phyloP scores from a whole-genome alignment of 1,140 invertebrate genomes.

The Rhagoletis zephyria region DNA sequence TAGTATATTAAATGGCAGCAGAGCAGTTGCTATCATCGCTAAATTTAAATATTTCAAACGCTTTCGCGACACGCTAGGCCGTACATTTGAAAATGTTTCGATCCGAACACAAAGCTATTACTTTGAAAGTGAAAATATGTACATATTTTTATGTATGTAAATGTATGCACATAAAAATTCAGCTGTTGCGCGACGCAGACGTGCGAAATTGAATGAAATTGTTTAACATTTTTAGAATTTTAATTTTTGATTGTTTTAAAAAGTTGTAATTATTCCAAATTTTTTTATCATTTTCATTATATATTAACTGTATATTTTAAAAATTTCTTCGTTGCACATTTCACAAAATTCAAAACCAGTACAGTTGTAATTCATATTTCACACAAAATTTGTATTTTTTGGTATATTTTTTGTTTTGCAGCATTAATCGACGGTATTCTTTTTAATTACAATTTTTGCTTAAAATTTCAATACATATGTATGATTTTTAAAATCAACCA shows the following conservation, averaged over 20 bases:
- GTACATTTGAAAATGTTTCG: not conserved
- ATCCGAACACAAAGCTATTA: not conserved
- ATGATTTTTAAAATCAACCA: not conserved
- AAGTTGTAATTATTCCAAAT: not conserved
- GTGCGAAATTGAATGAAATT: not conserved
- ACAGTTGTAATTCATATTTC: not conserved
- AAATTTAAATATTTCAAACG: conserved; percentile 13
- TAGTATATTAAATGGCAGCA: not conserved
- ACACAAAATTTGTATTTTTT: not conserved
- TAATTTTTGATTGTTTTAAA: not conserved
- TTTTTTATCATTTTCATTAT: not conserved
- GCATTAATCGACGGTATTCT: not conserved
- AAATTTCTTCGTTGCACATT: not conserved
- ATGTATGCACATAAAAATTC: not conserved
- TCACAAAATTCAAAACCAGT: not conserved
- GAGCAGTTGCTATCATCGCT: not conserved
- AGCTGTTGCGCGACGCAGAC: conserved; percentile 18
- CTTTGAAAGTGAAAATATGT: not conserved
- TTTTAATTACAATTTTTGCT: not conserved
- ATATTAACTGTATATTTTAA: not conserved
- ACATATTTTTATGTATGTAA: not conserved
- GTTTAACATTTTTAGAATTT: not conserved
- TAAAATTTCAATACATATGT: not conserved
- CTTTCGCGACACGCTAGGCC: not conserved
- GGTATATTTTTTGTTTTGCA: not conserved